Evolutionary conservation across 2,888 invertebrate genomes (phyloP), one percentile per base, ranked within the genome.

Genomic region (Griposia aprilina): DNA sequence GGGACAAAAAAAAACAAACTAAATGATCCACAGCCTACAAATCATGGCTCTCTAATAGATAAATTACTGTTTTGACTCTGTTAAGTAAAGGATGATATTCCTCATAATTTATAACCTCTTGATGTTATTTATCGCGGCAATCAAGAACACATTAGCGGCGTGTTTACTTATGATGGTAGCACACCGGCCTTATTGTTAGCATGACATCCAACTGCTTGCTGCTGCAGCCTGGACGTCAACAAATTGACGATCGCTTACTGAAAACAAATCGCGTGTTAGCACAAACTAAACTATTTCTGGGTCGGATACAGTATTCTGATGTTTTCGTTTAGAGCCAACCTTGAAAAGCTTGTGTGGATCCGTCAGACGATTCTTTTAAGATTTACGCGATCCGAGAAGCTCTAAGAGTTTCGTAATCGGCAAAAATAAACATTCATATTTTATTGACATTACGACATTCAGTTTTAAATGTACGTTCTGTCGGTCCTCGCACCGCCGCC

Each of bases 401-500:
- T 91, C 91, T 93, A 92, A 93, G 93, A 91, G 93, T 96, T 95
- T 96, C 95, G 95, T 96, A 96, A 96, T 94, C 94, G 90, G 93
- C 94, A 92, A 94, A 96, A 96, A 97, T 97, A 97, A 96, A 95
- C 94, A 91, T 94, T 94, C 93, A 95, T 95, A 95, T 95, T 95
- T 96, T 95, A 96, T 96, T 95, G 95, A 94, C 94, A 94, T 96
- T 96, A 95, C 95, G 95, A 96, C 96, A 96, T 93, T 93, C 90
- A 90, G 93, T 91, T 94, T 93, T 91, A 92, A 93, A 92, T 92
- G 92, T 91, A 89, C 88, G 91, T 90, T 92, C 90, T 90, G 88
- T 89, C 90, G 89, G 88, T 91, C 91, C 90, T 91, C 92, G 90
- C 88, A 83, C 87, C 84, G 90, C 82, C 83, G 87, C 90, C 94